Conservation (phyloP, 2,797 vertebrate genomes). For the Syngnathus rostellatus region DNA sequence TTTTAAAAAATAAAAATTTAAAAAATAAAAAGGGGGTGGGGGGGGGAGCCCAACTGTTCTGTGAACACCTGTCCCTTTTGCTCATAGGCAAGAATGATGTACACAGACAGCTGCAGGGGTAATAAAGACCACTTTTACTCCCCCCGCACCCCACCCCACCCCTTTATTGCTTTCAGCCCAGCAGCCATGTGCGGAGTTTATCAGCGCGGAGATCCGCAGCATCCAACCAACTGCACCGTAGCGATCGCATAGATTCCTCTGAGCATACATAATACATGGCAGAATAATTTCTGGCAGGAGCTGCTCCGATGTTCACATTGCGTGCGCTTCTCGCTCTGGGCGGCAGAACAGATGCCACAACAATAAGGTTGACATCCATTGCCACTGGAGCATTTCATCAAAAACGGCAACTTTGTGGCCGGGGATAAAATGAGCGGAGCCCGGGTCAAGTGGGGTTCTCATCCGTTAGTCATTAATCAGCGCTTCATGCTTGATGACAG, state of each 20-base stretch:
- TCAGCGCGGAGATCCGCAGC: slow-evolving; percentile 17
- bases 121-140: slow-evolving; percentile 52
- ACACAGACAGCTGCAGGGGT: slow-evolving; percentile 68
- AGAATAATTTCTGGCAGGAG: slow-evolving; percentile 47
- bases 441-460: slow-evolving; percentile 55
- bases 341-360: slow-evolving; percentile 59
- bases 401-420: slow-evolving; percentile 17
- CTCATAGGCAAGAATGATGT: slow-evolving; percentile 54
- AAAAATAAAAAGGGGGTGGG: no score
- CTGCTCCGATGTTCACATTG: slow-evolving; percentile 51
- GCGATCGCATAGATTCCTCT: slow-evolving; percentile 38
- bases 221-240: slow-evolving; percentile 28
- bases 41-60: slow-evolving; percentile 54
- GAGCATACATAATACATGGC: slow-evolving; percentile 60
- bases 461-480: slow-evolving; percentile 52
- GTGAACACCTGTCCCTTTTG: slow-evolving; percentile 66
- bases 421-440: slow-evolving; percentile 39
- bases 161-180: slow-evolving; percentile 25
- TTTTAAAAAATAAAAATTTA: neutral
- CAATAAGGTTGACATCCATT: slow-evolving; percentile 37
- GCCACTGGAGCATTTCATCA: slow-evolving; percentile 25
- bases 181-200: slow-evolving; percentile 32
- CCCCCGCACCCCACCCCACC: slow-evolving; percentile 17
- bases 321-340: slow-evolving; percentile 49
- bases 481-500: slow-evolving; percentile 55